phyloP scores from a whole-genome alignment of 2,113 vertebrate species.

The Petromus typicus region DNA sequence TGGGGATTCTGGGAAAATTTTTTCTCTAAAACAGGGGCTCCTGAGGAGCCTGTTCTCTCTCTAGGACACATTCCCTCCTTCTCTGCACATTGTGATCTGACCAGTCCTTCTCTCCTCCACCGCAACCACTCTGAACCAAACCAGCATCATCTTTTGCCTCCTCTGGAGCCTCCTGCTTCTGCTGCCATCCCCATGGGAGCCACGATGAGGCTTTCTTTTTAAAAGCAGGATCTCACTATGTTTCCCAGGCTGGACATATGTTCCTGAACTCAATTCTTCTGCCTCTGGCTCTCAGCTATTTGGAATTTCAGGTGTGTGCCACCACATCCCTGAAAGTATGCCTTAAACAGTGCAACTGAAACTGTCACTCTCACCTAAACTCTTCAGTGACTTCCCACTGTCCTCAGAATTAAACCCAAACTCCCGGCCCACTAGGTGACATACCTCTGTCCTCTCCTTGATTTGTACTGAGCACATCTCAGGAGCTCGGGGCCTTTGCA shows the following conservation, averaged over 20 bases:
- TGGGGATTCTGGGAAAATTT: constrained; percentile 18
- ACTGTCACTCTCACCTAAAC: neutral
- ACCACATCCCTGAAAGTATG: neutral
- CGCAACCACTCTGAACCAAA: neutral
- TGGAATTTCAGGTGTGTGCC: too few relatives aligned
- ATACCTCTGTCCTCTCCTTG: neutral
- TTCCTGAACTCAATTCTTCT: neutral
- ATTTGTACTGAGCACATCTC: neutral
- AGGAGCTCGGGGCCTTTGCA: neutral
- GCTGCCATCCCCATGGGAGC: too few relatives aligned
- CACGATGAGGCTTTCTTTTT: too few relatives aligned
- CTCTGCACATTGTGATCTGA: neutral
- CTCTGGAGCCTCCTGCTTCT: too few relatives aligned
- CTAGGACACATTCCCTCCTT: rapidly evolving
- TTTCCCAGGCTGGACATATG: too few relatives aligned
- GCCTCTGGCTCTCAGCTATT: too few relatives aligned
- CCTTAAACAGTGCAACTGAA: neutral
- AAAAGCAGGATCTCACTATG: too few relatives aligned
- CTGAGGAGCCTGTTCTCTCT: rapidly evolving
- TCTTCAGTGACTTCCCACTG: neutral
- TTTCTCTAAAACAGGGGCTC: neutral
- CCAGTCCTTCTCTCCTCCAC: too few relatives aligned
- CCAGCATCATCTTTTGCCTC: neutral
- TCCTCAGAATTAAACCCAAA: neutral
- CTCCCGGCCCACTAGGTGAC: too few relatives aligned